Conservation (phyloP, 23 tunicate genomes). For the Halocynthia aurantium region DNA sequence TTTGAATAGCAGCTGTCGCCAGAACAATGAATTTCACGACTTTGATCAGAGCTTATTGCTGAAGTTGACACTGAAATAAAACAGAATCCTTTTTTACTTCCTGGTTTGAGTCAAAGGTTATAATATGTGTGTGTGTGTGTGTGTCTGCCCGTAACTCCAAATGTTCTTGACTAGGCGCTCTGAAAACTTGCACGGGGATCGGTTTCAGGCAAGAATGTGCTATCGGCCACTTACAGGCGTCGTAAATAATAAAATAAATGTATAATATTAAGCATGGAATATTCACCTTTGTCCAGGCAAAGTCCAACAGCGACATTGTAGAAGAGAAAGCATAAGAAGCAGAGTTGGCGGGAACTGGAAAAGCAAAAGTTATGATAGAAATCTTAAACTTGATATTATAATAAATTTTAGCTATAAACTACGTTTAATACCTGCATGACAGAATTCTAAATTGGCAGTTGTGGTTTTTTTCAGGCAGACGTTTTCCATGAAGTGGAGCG, state of each 20-base stretch:
- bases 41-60: too few species aligned
- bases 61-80: too few species aligned
- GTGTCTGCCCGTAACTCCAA: too few species aligned
- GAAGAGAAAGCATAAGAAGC: conserved; percentile 5
- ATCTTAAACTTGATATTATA: not conserved
- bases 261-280: not conserved
- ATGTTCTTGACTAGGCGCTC: too few species aligned
- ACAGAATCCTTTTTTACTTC: too few species aligned
- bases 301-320: not conserved
- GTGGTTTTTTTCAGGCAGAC: not conserved
- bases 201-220: not conserved
- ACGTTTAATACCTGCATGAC: not conserved
- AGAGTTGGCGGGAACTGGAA: conserved; percentile 11
- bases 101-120: too few species aligned
- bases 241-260: not conserved
- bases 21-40: not conserved
- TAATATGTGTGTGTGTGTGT: too few species aligned
- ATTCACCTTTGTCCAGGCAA: conserved; percentile 1
- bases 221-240: not conserved
- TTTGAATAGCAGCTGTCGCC: conserved; percentile 5
- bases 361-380: not conserved
- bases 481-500: too few species aligned
- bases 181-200: not conserved
- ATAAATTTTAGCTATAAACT: not conserved
- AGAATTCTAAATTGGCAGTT: not conserved